Evolutionary conservation across 2,888 invertebrate species (phyloP), one percentile per base, ranked within the genome.

Genomic region (Yponomeuta evonymella): DNA sequence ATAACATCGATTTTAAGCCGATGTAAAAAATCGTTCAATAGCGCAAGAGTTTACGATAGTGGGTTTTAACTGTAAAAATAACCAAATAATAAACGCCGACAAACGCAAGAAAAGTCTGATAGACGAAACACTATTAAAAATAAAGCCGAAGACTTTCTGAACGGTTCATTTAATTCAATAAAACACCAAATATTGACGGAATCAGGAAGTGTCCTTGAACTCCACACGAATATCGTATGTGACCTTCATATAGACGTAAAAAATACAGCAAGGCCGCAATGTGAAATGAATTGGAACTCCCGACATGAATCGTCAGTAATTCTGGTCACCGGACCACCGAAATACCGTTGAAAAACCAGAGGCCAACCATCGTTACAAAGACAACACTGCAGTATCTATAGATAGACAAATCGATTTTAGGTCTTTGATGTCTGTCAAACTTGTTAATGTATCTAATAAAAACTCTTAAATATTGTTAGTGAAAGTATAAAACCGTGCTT

Each of bases 121-220:
- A 51, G 51, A 51, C 51, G 51, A 51, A 51, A 51, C 51, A 15
- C 15, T 2, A 4, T 15, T 58, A 58, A 58, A 58, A 58, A 58
- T 58, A 58, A 12, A 9, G 15, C 12, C 51, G 15, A 15, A 12
- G 51, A 51, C 51, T 8, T 9, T 8, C 43, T 5, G 43, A 43
- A 43, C 15, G 15, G 51, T 15, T 58, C 5, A 15, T 58, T 15
- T 58, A 15, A 15, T 15, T 3, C 51, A 58, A 58, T 15, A 58
- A 58, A 58, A 58, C 51, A 15, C 48, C 23, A 48, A 67, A 67
- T 67, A 23, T 68, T 68, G 48, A 68, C 29, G 10, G n/a, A 68
- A 48, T 12, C 48, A 68, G 68, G 70, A 70, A 64, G 33, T 12
- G 70, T 65, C 70, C 64, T n/a, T 70, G 70, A 70, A 36, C 70